phyloP scores from a whole-genome alignment of 1,140 invertebrate genomes.

The Drosophila sechellia region DNA sequence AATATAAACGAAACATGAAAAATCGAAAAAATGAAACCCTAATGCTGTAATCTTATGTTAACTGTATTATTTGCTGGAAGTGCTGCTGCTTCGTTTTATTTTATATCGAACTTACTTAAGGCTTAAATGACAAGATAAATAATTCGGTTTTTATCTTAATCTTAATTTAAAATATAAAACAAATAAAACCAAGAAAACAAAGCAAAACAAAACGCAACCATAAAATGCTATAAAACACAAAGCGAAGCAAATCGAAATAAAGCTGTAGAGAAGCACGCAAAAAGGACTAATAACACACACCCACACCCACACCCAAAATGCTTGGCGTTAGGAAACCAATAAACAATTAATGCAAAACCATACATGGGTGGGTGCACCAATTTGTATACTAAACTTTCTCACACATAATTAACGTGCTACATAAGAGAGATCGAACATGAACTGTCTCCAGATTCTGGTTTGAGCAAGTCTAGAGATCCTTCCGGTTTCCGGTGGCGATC shows the following conservation, averaged over 20 bases:
- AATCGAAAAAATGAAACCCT: conserved; percentile 23
- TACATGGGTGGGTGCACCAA: conserved; percentile 49
- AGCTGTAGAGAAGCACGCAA: conserved; percentile 68
- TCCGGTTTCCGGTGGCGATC: conserved; percentile 11
- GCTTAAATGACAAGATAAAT: conserved; percentile 78
- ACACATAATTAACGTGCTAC: conserved; percentile 64
- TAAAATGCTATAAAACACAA: conserved; percentile 44
- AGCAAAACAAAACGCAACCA: conserved; percentile 40
- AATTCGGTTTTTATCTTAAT: conserved; percentile 79
- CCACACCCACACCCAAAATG: conserved; percentile 28
- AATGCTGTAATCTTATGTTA: conserved; percentile 77
- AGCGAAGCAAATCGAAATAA: conserved; percentile 58
- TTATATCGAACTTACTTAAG: conserved; percentile 76
- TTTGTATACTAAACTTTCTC: conserved; percentile 71
- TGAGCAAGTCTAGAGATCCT: conserved; percentile 1
- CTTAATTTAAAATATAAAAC: conserved; percentile 74
- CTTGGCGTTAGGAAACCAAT: conserved; percentile 34
- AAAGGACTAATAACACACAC: conserved; percentile 46
- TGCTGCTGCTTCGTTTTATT: conserved; percentile 76
- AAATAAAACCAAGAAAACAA: conserved; percentile 60
- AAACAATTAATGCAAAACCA: conserved; percentile 16
- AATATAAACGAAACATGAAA: conserved; percentile 31
- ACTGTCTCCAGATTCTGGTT: conserved; percentile 17
- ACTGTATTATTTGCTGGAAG: conserved; percentile 77
- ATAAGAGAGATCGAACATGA: conserved; percentile 34